Base-by-base conservation (phyloP, 2,888 invertebrate species). In the Hydrotaea diabolus region DNA sequence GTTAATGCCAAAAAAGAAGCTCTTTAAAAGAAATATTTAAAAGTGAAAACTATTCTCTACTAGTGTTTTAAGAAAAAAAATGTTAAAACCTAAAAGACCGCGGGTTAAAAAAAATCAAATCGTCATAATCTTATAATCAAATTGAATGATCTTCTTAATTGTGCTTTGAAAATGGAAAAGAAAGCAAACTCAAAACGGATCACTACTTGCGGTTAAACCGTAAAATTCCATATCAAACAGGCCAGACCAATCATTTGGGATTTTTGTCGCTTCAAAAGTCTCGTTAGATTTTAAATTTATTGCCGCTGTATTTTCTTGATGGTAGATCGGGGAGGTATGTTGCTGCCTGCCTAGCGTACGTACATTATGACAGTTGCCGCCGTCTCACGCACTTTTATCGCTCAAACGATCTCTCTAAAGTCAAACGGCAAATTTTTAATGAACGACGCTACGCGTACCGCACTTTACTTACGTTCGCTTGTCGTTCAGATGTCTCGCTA, bases 21-120 rank as follows among this genome's bases (percentile, higher is more conserved):
- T n/a, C n/a, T n/a, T n/a, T n/a, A 55, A 82, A 59, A 71, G 15
- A 57, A 36, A 81, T 4, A 31, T 31, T 7, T 46, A 69, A 62
- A 64, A 59, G 74, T 66, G 59, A 75, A 71, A 72, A 49, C 53
- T 69, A 57, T 43, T 43, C n/a, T n/a, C n/a, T 19, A 73, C 57
- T 57, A 57, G 43, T 39, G 39, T 71, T 71, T 71, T 15, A n/a
- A n/a, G n/a, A n/a, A n/a, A n/a, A n/a, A 69, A 66, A 66, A 13
- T 8, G 2, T 23, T 57, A 23, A 69, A 49, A 15, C 69, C 57
- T 8, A 79, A 9, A 57, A 2, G 17, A 13, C 36, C 36, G 9
- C 17, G 11, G 31, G 2, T 26, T 26, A 36, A 4, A 64, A 69
- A 69, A 77, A 49, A 59, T 73, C n/a, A 73, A 77, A 59, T 11